phyloP scores from a whole-genome alignment of 2,797 vertebrate species.

The Calcarius lapponicus region DNA sequence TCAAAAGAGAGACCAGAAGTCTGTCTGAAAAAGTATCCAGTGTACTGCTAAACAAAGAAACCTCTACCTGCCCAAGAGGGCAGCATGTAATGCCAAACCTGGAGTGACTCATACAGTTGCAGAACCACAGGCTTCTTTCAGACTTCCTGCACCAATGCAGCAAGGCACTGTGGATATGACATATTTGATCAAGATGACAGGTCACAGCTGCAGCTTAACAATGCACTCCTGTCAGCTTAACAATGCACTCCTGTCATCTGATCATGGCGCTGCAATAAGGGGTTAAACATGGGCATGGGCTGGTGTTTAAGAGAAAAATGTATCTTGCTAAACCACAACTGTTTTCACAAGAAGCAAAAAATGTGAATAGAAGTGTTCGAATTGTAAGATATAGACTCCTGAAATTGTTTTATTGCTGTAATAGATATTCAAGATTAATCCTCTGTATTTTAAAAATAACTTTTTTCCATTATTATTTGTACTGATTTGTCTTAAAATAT shows the following conservation, averaged over 20 bases:
- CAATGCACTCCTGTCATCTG: background rate
- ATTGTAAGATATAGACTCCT: background rate
- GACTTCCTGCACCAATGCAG: background rate
- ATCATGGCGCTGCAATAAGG: background rate
- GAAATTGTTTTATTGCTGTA: background rate
- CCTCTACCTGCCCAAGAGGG: background rate
- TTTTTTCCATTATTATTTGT: background rate
- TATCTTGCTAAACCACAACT: background rate
- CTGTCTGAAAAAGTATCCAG: background rate
- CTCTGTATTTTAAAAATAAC: background rate
- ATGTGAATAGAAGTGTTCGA: background rate
- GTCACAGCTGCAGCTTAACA: background rate
- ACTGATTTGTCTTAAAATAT: slow-evolving; percentile 28
- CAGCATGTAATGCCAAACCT: background rate
- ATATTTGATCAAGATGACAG: background rate
- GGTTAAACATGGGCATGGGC: background rate
- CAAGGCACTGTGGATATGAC: background rate
- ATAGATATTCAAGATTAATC: background rate
- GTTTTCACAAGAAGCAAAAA: background rate
- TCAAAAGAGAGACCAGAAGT: background rate
- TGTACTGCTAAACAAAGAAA: background rate
- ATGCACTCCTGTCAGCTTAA: background rate
- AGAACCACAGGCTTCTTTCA: slow-evolving; percentile 4
- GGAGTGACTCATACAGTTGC: background rate
- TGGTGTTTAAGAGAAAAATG: background rate